Base-by-base conservation (phyloP, 2,888 invertebrate species). In the Drosophila paranaensis region DNA sequence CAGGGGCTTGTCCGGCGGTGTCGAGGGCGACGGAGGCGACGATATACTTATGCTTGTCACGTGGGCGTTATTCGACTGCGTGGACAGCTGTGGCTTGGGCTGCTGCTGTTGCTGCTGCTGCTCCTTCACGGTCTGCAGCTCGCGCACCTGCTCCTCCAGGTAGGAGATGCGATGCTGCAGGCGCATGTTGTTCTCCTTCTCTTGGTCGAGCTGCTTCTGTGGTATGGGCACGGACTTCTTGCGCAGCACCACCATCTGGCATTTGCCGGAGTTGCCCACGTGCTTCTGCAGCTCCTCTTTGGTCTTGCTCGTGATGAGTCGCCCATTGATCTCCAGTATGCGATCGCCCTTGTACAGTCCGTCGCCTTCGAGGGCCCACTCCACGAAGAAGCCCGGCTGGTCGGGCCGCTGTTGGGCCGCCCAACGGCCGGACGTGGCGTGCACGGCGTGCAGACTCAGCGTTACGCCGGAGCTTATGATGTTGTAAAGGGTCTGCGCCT, bases 91-190 rank as follows among this genome's bases (percentile, higher is more conserved):
- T 8, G 67, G 69, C 42, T 71, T 46, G 14, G 51, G 66, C 3
- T 72, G 72, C 1, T 72, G 69, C 2, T 81, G 81, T 13, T 73
- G 46, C 10, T 79, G 82, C 8, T 79, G 82, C 6, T 85, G 89
- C 33, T 92, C 92, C 74, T 93, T 93, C 3, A 82, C 81, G 2
- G 77, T 92, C 60, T 95, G 93, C 13, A 95, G 92, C 81, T 95
- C 95, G 0, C 94, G 93, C 77, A 97, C 97, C 93, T 97, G 97
- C 90, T 97, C 97, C 92, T 98, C 97, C 66, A 98, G 94, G 92
- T 97, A 97, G 2, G 97, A 96, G 88, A 97, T 97, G 79, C 97
- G 94, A 92, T 97, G 97, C 14, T 97, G 97, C 69, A 97, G 94
- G 57, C 97, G 94, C 71, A 97, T 95, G 93, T 97, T 97, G 93